A percentile compares a stretch with the other conserved stretches of the same genome.
phyloP scores from a whole-genome alignment of 2,797 vertebrate species.

The Mormyrus proboscirostris region DNA sequence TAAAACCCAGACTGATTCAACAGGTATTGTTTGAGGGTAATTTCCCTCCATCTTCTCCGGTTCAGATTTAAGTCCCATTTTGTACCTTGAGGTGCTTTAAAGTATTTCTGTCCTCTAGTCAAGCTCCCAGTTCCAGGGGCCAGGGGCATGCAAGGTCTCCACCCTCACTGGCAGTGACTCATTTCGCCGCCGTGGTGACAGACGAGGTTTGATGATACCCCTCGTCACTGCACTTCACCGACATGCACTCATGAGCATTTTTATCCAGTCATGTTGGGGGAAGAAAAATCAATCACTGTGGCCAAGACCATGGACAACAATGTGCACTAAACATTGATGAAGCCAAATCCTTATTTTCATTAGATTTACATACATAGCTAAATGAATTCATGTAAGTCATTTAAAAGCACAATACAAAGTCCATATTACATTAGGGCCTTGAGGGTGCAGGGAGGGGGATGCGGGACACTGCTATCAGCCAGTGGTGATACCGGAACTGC shows the following conservation, averaged over 20 bases:
- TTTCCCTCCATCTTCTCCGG: background rate
- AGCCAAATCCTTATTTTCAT: background rate
- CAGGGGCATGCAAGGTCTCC: background rate
- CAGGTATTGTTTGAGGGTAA: background rate
- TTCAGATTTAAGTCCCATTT: background rate
- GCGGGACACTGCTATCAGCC: too few relatives aligned
- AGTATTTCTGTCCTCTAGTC: background rate
- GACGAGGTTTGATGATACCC: background rate
- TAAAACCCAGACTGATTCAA: background rate
- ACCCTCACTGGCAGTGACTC: constrained; percentile 3
- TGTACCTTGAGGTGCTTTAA: background rate
- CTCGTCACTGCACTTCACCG: background rate
- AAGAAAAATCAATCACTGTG: background rate
- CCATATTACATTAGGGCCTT: too few relatives aligned
- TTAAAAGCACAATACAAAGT: background rate
- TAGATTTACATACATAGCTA: background rate
- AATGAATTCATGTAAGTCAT: background rate
- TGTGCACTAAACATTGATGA: background rate
- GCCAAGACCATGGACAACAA: background rate
- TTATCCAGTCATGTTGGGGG: background rate
- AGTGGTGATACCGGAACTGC: too few relatives aligned
- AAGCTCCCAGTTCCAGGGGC: background rate
- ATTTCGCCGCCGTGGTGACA: background rate
- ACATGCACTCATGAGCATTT: background rate
- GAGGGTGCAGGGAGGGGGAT: too few relatives aligned